Conservation (phyloP, 2,113 vertebrate genomes). For the Pollimyrus isidori region DNA sequence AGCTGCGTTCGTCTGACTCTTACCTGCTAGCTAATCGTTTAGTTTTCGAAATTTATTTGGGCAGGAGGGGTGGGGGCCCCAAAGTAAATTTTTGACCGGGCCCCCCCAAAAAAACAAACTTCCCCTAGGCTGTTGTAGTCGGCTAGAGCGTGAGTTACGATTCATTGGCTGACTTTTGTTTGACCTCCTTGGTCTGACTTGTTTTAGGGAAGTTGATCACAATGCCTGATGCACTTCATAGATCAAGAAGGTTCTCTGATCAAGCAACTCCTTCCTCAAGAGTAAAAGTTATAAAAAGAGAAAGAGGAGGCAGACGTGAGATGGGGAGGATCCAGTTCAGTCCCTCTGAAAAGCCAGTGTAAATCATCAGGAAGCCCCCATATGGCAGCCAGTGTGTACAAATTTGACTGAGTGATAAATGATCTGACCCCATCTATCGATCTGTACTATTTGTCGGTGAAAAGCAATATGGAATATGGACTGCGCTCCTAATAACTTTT, state of each 20-base stretch:
- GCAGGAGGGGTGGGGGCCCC: not conserved
- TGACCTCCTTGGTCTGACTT: not conserved
- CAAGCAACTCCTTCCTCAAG: not conserved
- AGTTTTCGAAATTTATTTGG: not conserved
- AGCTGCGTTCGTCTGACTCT: not conserved
- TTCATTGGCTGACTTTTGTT: not conserved
- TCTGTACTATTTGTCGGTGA: not conserved
- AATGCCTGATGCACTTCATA: not conserved
- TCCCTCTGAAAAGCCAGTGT: not conserved
- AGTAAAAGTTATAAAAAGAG: not conserved
- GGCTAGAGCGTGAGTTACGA: not conserved
- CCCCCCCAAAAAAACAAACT: not conserved
- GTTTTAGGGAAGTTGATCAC: not conserved
- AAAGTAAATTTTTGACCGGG: not conserved
- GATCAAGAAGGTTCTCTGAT: not conserved
- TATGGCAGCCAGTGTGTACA: not conserved
- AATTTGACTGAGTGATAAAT: not conserved
- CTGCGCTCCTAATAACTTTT: not conserved
- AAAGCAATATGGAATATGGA: not conserved
- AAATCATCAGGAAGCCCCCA: not conserved
- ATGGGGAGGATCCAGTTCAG: not conserved
- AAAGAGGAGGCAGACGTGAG: not conserved
- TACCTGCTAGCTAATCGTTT: not conserved
- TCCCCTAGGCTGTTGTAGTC: not conserved
- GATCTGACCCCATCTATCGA: not conserved